Evolutionary conservation across 2,888 invertebrate species (phyloP).

Genomic region (Amaurobius ferox): DNA sequence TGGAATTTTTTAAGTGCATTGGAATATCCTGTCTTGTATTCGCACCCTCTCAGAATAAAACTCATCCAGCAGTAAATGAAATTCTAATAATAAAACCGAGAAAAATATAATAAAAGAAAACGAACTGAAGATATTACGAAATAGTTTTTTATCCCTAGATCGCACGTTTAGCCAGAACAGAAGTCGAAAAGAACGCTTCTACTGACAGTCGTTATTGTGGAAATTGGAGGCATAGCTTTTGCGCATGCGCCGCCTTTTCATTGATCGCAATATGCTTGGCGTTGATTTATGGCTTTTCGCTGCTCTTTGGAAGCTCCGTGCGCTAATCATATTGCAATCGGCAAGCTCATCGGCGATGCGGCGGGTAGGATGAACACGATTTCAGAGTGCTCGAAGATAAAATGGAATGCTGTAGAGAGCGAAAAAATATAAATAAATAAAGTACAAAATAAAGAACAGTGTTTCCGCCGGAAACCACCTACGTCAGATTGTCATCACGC

Average conservation of each 20-base stretch:
- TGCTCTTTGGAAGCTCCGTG: background rate
- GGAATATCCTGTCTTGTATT: no score
- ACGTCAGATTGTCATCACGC: background rate
- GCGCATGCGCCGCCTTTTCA: conserved; percentile 40
- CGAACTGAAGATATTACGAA: no score
- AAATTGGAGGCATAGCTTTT: background rate
- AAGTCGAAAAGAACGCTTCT: conserved; percentile 1
- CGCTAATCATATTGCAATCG: conserved; percentile 67
- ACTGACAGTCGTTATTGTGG: conserved; percentile 35
- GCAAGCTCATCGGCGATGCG: conserved; percentile 41
- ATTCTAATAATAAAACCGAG: no score
- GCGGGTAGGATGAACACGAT: background rate
- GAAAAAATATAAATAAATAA: background rate
- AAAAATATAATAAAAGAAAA: no score
- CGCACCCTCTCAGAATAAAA: no score
- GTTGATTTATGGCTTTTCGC: conserved; percentile 56
- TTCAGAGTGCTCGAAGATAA: background rate
- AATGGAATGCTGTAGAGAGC: no score
- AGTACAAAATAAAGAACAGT: background rate
- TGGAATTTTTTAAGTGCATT: no score
- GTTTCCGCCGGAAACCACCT: background rate
- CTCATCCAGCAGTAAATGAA: no score
- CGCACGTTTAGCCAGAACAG: background rate
- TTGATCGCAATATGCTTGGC: conserved; percentile 59
- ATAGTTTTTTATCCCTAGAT: conserved; percentile 1